Evolutionary conservation across 1,140 invertebrate genomes (phyloP), one percentile per base, ranked within the genome.

Genomic region (Sycophila sp.): DNA sequence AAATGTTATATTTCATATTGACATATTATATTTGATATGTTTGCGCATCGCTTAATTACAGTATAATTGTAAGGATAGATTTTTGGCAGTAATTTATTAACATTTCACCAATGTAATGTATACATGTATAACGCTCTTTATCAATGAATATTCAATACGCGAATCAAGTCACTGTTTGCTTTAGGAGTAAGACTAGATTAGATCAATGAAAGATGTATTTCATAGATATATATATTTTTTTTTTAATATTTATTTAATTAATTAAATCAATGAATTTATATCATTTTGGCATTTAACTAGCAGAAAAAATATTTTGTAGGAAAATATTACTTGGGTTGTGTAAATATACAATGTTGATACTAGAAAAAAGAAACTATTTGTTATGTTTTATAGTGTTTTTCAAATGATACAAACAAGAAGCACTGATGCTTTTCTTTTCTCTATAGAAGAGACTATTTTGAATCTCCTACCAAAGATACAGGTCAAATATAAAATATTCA

Each of bases 391-490:
- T 40, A 60, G 53, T 47, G 7, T 51, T 73, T 65, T 68, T 64
- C 55, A 69, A 71, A 64, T 13, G 34, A 71, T 64, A 69, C 22
- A 28, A 40, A 15, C 17, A 45, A 40, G 3, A 42, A 42, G 69
- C 22, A 45, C 22, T 45, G 64, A 10, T 69, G 70, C 75, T 76
- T 79, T 68, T 59, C 74, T 75, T 76, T 77, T 64, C 28, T 42
- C 59, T 70, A 28, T 47, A 53, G 30, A 58, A 26, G 32, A 63
- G n/a, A 19, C 30, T 36, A 28, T 42, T 63, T 38, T 69, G 72
- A 78, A 77, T 79, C 70, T 77, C 71, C 40, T 78, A 81, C 79
- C 80, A 81, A 81, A 81, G 80, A 80, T 76, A 71, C 63, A 40
- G 45, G 45, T 45, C 8, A 24, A 63, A 65, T 28, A 36, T 8